Percentiles rank a stretch among this genome's conserved stretches.
Conservation (phyloP, 2,797 vertebrate species). For the Triplophysa yarkandensis region DNA sequence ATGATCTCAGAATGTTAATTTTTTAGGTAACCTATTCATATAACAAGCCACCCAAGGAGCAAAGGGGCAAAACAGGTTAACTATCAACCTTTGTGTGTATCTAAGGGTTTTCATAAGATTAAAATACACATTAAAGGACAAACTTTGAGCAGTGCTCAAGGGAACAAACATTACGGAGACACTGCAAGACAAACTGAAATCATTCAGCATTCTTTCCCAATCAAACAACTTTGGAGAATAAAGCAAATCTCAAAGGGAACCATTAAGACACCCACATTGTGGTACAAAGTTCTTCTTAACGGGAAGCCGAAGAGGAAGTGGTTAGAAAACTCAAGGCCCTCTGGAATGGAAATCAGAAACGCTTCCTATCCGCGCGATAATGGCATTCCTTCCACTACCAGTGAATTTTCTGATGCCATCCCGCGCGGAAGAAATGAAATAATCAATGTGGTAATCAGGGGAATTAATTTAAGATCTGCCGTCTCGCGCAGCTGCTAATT, state of each 20-base stretch:
- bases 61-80: not conserved
- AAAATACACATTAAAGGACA: not conserved
- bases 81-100: not conserved
- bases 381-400: slow-evolving; percentile 5
- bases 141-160: not conserved
- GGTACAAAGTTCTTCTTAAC: not conserved
- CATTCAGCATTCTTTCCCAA: not conserved
- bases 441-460: slow-evolving; percentile 47
- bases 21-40: too few relatives aligned
- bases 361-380: slow-evolving; percentile 2
- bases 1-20: too few relatives aligned
- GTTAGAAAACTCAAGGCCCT: not conserved
- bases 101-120: not conserved
- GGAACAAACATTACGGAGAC: not conserved
- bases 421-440: slow-evolving; percentile 34
- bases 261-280: not conserved
- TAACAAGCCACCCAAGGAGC: not conserved
- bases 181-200: slow-evolving; percentile 14
- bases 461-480: slow-evolving; percentile 51
- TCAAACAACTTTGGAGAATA: not conserved
- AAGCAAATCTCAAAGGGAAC: not conserved
- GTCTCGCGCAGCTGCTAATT: slow-evolving; percentile 53
- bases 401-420: slow-evolving; percentile 30
- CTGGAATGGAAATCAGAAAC: not conserved
- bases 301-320: not conserved